These are phyloP conservation scores for Perca flavescens DNA, from an alignment of 2,113 vertebrate species.

Conservation along the genomic window DNA sequence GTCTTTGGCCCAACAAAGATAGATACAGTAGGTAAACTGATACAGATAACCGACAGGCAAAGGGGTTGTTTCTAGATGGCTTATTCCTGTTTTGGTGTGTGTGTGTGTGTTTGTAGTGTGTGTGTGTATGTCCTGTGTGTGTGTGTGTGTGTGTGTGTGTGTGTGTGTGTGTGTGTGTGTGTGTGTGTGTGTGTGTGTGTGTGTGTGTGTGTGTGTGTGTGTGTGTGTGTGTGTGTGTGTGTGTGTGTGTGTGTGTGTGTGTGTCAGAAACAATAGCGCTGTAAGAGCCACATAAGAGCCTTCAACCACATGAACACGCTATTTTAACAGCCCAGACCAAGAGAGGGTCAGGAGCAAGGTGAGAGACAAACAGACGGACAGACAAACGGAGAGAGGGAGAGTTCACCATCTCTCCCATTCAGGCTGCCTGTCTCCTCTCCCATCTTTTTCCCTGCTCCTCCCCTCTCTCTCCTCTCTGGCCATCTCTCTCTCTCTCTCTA, in stretches of 20 bases:
- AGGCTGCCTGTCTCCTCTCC: slow-evolving; percentile 53
- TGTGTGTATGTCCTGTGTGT: neutral
- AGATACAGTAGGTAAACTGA: slow-evolving; percentile 10
- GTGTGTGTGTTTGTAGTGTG: slow-evolving; percentile 21
- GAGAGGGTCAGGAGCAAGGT: slow-evolving; percentile 94
- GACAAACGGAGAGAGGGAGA: slow-evolving; percentile 65
- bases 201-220: slow-evolving; percentile 73
- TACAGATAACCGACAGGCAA: slow-evolving; percentile 35
- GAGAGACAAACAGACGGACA: slow-evolving; percentile 70
- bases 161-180: slow-evolving; percentile 36
- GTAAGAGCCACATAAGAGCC: slow-evolving; percentile 89
- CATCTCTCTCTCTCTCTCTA: slow-evolving; percentile 80
- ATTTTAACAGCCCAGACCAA: slow-evolving; percentile 93
- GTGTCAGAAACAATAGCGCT: slow-evolving; percentile 94
- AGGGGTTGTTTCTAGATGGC: slow-evolving; percentile 41
- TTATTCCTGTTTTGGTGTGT: slow-evolving; percentile 52
- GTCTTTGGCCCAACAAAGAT: neutral
- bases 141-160: slow-evolving; percentile 85
- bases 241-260: slow-evolving; percentile 78
- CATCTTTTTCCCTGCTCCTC: slow-evolving; percentile 34
- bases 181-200: slow-evolving; percentile 31
- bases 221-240: slow-evolving; percentile 77
- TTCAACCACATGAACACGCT: slow-evolving; percentile 85
- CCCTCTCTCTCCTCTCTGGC: slow-evolving; percentile 44
- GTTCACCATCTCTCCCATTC: slow-evolving; percentile 74